Evolutionary conservation across 2,797 vertebrate species (phyloP).

Genomic region (Alectoris magna): DNA sequence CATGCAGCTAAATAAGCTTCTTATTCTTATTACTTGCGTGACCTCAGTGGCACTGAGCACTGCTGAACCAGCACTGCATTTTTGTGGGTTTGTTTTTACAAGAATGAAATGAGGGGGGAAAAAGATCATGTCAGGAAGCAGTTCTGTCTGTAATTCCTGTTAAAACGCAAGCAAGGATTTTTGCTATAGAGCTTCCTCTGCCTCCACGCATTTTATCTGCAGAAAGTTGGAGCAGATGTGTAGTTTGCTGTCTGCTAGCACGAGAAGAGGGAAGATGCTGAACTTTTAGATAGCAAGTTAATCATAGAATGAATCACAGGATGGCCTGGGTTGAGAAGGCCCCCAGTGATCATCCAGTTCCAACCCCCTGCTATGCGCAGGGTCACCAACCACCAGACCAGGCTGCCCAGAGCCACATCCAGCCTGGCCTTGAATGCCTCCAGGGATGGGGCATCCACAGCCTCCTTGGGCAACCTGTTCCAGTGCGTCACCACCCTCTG

Average conservation of each 20-base stretch:
- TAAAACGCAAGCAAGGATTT: background rate
- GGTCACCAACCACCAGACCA: too few species aligned
- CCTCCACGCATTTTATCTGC: background rate
- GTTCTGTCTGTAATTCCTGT: background rate
- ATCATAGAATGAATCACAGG: too few species aligned
- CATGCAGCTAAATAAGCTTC: background rate
- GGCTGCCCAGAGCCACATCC: too few species aligned
- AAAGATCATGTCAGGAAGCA: background rate
- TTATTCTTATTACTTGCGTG: background rate
- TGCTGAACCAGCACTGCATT: background rate
- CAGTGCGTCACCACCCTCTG: too few species aligned
- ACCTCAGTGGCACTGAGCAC: background rate
- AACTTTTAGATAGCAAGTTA: background rate
- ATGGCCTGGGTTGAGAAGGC: too few species aligned
- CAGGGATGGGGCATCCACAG: too few species aligned
- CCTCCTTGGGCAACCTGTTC: too few species aligned
- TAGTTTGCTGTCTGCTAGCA: conserved; percentile 7
- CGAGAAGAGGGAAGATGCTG: background rate
- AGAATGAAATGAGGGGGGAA: background rate
- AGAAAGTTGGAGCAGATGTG: background rate
- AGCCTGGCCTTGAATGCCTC: too few species aligned
- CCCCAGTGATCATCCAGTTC: too few species aligned
- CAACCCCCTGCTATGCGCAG: too few species aligned
- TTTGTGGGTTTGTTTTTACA: background rate
- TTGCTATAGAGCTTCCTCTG: background rate